Evolutionary conservation across 2,113 vertebrate genomes (phyloP).

Genomic region (Hassar affinis): DNA sequence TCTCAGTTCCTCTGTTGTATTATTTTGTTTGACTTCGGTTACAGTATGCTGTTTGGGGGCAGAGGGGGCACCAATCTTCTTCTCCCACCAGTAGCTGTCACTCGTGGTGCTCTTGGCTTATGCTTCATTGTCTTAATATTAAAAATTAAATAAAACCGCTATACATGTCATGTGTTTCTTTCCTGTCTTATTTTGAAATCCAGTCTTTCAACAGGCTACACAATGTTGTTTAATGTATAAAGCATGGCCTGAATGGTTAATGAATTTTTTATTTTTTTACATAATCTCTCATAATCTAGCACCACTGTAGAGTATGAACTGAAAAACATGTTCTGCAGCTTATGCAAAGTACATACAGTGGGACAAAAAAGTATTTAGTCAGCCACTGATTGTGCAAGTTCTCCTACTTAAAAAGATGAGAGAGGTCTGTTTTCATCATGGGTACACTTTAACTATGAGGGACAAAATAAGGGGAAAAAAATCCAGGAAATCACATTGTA

Average conservation of each 20-base stretch:
- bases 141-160: constrained; percentile 47
- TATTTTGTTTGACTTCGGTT: constrained; percentile 49
- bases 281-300: background rate
- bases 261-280: too few species aligned
- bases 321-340: too few species aligned
- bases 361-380: too few species aligned
- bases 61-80: constrained; percentile 17
- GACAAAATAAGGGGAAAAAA: too few species aligned
- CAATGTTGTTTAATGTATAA: background rate
- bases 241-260: background rate
- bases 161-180: constrained; percentile 8
- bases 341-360: too few species aligned
- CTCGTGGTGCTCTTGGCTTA: constrained; percentile 54
- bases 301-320: background rate
- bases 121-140: constrained; percentile 58
- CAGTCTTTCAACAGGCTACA: background rate
- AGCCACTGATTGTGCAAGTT: too few species aligned
- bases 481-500: too few species aligned
- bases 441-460: too few species aligned
- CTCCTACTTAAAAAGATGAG: too few species aligned
- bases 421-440: too few species aligned
- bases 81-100: constrained; percentile 51
- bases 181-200: background rate
- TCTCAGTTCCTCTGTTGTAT: constrained; percentile 45
- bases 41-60: constrained; percentile 48